phyloP scores from a whole-genome alignment of 2,888 invertebrate genomes.

The Gandaritis pyraliata region DNA sequence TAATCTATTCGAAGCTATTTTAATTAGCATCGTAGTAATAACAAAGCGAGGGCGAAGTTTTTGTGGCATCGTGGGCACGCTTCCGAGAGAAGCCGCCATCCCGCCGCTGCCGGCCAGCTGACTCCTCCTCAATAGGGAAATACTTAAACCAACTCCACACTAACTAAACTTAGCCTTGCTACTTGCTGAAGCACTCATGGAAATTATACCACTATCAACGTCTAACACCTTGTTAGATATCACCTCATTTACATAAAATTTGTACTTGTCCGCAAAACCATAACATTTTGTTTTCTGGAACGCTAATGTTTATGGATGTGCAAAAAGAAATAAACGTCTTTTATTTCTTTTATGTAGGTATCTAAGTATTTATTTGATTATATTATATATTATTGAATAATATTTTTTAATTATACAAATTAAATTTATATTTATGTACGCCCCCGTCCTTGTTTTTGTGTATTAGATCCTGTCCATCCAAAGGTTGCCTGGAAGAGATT shows the following conservation, averaged over 20 bases:
- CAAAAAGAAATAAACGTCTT: constrained; percentile 34
- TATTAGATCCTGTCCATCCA: too few species aligned
- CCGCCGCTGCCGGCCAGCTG: constrained; percentile 49
- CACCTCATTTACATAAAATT: constrained; percentile 47
- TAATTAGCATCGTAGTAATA: constrained; percentile 81
- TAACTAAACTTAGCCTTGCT: constrained; percentile 64
- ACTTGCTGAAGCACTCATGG: constrained; percentile 59
- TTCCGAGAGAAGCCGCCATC: constrained; percentile 59
- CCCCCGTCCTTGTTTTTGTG: too few species aligned
- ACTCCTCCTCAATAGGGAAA: constrained; percentile 59
- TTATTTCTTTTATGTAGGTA: too few species aligned
- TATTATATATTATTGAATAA: too few species aligned
- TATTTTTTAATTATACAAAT: too few species aligned
- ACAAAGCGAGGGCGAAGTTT: constrained; percentile 77
- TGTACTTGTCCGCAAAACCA: constrained; percentile 35
- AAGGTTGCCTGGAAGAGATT: too few species aligned
- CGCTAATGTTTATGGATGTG: constrained; percentile 41
- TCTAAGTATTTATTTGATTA: too few species aligned
- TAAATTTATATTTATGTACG: too few species aligned
- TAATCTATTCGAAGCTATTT: constrained; percentile 82
- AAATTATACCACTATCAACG: constrained; percentile 51
- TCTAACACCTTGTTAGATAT: constrained; percentile 49
- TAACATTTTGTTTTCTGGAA: constrained; percentile 38
- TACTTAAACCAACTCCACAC: constrained; percentile 72
- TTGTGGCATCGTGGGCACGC: constrained; percentile 73